A percentile compares a stretch with the other conserved stretches of the same genome.
Conservation (phyloP, 2,113 vertebrate species). For the Dromaius novaehollandiae region DNA sequence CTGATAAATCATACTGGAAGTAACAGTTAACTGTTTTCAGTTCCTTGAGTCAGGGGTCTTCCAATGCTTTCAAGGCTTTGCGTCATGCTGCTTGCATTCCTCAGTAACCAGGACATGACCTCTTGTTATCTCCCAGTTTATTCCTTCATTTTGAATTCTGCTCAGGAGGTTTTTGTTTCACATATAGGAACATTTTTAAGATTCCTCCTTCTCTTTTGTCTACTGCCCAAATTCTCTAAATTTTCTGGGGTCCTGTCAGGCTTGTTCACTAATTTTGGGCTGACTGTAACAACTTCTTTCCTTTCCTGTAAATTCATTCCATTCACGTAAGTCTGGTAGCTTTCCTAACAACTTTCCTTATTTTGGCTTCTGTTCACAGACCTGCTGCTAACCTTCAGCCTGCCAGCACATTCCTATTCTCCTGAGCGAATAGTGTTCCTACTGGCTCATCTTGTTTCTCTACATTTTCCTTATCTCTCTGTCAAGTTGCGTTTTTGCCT, state of each 20-base stretch:
- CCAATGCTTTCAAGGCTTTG: neutral
- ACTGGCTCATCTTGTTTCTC: no score
- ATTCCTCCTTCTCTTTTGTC: neutral
- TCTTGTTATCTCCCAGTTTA: neutral
- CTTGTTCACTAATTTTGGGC: neutral
- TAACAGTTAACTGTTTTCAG: neutral
- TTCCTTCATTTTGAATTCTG: neutral
- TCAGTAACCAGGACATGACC: neutral
- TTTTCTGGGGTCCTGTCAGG: neutral
- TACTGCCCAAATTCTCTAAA: neutral
- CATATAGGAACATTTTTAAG: neutral
- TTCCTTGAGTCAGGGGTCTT: neutral
- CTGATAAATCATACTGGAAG: neutral
- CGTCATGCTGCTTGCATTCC: neutral
- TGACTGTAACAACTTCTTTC: neutral
- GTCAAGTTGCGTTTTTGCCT: no score
- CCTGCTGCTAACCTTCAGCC: no score
- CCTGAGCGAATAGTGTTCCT: no score
- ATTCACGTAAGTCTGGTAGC: no score
- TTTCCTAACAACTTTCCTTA: no score
- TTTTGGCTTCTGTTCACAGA: no score
- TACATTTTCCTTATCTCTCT: no score
- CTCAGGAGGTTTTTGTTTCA: neutral
- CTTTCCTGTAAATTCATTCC: no score
- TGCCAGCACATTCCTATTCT: no score